Percentiles rank a stretch among this genome's conserved stretches.
These are phyloP conservation scores for Peromyscus nudipes DNA, from an alignment of 2,797 vertebrate species.

Conservation along the genomic window DNA sequence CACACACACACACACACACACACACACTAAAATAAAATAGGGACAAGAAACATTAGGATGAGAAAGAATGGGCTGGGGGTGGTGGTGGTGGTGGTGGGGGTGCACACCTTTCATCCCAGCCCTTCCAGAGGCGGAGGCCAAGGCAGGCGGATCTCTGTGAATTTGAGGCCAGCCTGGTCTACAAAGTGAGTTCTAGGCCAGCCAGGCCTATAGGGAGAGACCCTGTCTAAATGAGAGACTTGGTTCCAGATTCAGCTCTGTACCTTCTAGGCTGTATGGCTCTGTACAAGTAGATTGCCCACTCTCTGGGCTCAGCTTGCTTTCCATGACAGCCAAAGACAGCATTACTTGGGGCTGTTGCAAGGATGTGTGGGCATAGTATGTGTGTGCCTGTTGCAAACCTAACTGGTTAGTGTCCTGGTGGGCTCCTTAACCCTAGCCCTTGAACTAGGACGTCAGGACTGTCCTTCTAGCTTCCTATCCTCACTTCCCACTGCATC, in stretches of 20 bases:
- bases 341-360: not conserved
- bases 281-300: not conserved
- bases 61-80: not conserved
- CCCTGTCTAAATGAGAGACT: not conserved
- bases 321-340: not conserved
- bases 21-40: not conserved
- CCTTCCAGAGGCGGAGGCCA: not conserved
- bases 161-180: not conserved
- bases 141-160: not conserved
- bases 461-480: not conserved
- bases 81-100: not conserved
- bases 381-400: too few relatives aligned
- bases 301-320: not conserved
- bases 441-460: not conserved
- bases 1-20: too few relatives aligned
- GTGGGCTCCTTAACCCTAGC: too few relatives aligned
- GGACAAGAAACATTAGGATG: not conserved
- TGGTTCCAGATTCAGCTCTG: not conserved
- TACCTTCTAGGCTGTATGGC: not conserved
- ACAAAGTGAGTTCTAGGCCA: not conserved
- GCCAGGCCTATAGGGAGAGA: not conserved
- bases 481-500: not conserved
- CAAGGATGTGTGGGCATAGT: not conserved
- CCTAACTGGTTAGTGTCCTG: too few relatives aligned
- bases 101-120: not conserved